phyloP scores from a whole-genome alignment of 1,140 invertebrate genomes.

The Drosophila sechellia region DNA sequence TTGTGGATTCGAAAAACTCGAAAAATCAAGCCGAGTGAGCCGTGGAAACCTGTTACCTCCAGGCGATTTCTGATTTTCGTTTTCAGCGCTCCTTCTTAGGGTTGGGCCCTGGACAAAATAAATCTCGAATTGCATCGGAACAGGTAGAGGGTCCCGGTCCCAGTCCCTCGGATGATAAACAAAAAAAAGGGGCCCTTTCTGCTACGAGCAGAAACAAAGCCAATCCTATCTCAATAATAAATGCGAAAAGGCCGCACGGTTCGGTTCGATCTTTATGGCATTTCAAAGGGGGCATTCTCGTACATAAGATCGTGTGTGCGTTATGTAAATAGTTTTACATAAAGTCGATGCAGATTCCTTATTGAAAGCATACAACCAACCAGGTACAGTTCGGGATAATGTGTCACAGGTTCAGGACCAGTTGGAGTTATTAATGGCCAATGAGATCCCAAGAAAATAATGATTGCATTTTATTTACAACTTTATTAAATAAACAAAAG shows the following conservation, averaged over 20 bases:
- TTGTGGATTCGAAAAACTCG: constrained; percentile 50
- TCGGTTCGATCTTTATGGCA: constrained; percentile 27
- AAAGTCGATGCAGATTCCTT: constrained; percentile 3
- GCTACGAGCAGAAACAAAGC: constrained; percentile 17
- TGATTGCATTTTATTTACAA: too few species aligned
- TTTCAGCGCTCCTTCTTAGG: constrained; percentile 62
- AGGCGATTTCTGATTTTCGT: constrained; percentile 61
- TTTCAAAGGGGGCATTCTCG: constrained; percentile 9
- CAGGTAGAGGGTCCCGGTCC: constrained; percentile 56
- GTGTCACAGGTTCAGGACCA: neutral
- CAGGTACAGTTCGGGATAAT: constrained; percentile 26
- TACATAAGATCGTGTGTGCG: constrained; percentile 9
- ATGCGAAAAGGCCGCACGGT: constrained; percentile 37
- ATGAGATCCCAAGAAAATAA: neutral
- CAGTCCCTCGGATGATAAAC: constrained; percentile 42
- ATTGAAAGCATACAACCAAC: constrained; percentile 27
- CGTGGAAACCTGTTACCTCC: constrained; percentile 62
- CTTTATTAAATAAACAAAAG: too few species aligned
- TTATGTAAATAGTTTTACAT: constrained; percentile 34
- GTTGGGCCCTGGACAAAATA: constrained; percentile 56
- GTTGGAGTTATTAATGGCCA: neutral
- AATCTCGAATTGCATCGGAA: constrained; percentile 74
- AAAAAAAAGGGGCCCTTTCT: constrained; percentile 32
- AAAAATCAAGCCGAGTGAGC: constrained; percentile 22
- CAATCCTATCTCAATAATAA: constrained; percentile 49